These are phyloP conservation scores for Lates calcarifer DNA, from an alignment of 2,113 vertebrate species.

Conservation along the genomic window DNA sequence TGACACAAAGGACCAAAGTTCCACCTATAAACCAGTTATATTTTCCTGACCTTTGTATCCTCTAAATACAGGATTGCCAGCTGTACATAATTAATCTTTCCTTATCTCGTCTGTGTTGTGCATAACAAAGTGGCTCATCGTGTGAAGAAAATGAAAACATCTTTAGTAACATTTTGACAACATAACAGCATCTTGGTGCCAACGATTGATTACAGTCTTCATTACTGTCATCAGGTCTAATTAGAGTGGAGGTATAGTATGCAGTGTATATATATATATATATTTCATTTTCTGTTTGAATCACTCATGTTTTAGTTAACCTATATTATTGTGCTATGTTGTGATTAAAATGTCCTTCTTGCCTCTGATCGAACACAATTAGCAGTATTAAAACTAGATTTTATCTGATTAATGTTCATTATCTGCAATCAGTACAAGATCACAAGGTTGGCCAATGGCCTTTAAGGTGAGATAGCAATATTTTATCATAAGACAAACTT, in stretches of 20 bases:
- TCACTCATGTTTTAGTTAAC: background rate
- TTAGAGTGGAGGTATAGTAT: background rate
- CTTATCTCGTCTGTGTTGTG: background rate
- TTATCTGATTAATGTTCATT: background rate
- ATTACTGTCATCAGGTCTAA: background rate
- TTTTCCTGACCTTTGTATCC: conserved; percentile 69
- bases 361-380: background rate
- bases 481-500: conserved; percentile 14
- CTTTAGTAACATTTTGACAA: background rate
- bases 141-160: background rate
- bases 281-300: too few relatives aligned
- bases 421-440: conserved; percentile 2
- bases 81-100: conserved; percentile 4
- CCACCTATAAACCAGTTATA: conserved; percentile 58
- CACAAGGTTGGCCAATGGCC: background rate
- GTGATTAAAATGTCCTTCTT: background rate
- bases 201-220: background rate
- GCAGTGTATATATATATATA: background rate
- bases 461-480: conserved; percentile 3
- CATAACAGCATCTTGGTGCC: background rate
- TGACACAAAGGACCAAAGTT: conserved; percentile 75
- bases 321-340: background rate
- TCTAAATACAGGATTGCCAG: background rate
- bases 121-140: background rate
- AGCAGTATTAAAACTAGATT: background rate